phyloP scores from a whole-genome alignment of 2,797 vertebrate species.

The Florisuga fusca region DNA sequence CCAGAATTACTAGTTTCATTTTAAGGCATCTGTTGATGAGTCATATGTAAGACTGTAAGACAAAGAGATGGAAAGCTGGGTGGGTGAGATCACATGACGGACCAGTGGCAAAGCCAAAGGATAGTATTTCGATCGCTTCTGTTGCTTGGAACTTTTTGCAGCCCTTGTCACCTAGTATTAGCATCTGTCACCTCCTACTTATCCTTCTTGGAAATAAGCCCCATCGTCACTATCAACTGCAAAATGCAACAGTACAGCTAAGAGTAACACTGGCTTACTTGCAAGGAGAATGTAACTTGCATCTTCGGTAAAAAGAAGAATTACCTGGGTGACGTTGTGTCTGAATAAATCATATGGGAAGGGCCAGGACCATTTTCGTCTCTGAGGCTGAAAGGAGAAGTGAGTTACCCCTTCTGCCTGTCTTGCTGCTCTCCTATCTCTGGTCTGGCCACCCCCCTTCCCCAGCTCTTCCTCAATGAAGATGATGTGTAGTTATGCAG shows the following conservation, averaged over 20 bases:
- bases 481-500: background rate
- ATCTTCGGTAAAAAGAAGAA: background rate
- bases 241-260: background rate
- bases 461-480: rapidly evolving
- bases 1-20: background rate
- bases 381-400: background rate
- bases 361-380: background rate
- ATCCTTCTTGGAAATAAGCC: background rate
- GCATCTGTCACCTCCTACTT: background rate
- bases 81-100: background rate
- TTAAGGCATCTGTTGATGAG: background rate
- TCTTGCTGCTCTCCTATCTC: background rate
- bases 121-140: background rate
- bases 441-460: background rate
- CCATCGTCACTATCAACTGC: background rate
- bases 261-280: background rate
- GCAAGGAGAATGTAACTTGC: background rate
- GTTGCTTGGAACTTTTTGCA: background rate
- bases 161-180: background rate
- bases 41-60: background rate
- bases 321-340: background rate
- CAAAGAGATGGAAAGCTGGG: background rate
- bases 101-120: background rate
- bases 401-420: background rate
- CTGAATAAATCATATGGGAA: background rate